Conservation (phyloP, 1,140 invertebrate genomes). For the Penaeus vannamei region DNA sequence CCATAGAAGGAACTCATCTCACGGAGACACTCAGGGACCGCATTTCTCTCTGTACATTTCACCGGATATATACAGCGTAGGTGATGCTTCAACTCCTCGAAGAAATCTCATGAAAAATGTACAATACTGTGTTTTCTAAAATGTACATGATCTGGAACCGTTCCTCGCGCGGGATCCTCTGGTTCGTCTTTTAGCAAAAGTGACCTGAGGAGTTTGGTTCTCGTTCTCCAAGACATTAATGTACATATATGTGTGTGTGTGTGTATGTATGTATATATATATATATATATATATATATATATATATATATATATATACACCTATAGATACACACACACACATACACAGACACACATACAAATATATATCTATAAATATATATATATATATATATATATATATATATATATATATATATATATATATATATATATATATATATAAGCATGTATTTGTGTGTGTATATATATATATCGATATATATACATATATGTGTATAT, state of each 20-base stretch:
- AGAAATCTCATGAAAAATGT: neutral
- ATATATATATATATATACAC: neutral
- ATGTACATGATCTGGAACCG: neutral
- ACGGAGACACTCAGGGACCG: too few relatives aligned
- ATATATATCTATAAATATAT: constrained; percentile 29
- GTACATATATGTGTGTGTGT: too few relatives aligned
- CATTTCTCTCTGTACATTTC: too few relatives aligned
- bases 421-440: neutral
- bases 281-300: neutral
- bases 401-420: constrained; percentile 34
- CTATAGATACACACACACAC: neutral
- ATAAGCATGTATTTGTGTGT: neutral
- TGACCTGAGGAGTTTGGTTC: neutral
- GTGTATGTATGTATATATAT: neutral
- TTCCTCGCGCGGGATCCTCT: neutral
- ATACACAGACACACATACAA: neutral
- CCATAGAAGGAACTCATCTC: too few relatives aligned
- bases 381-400: constrained; percentile 31
- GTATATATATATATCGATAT: neutral
- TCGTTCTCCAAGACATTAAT: neutral
- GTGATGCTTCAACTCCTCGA: neutral
- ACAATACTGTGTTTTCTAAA: neutral
- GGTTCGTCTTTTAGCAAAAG: neutral
- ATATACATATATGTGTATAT: neutral
- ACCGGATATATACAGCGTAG: too few relatives aligned